Base-by-base conservation (phyloP, 64 coral and sea anemone genomes). In the Porites lutea region DNA sequence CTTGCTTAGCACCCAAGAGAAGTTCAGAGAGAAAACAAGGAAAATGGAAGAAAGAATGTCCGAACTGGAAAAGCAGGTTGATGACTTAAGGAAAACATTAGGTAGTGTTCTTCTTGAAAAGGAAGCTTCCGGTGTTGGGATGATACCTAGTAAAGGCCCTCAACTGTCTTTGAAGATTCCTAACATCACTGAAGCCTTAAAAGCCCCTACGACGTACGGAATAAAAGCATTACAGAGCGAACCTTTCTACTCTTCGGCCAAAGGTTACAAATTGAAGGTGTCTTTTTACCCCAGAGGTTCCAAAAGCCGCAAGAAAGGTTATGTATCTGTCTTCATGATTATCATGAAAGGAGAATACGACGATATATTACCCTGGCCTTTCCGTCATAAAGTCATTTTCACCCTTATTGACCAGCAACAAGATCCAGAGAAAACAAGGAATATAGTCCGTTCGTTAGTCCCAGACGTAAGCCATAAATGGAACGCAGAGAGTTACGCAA, bases 301-400 rank as follows among this genome's bases (percentile, higher is more conserved):
- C 14, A 50, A 47, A 6, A 15, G 44, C 16, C 4, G 13, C 47
- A 75, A 19, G 47, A 48, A 18, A 18, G 48, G 3, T 19, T 50
- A 75, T 50, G 46, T 75, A 2, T 75, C 73, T 6, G 9, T 75
- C 14, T 75, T 19, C 73, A 5, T 75, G 47, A 15, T 75, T 4
- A n/a, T 75, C 13, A 75, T 50, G 73, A 75, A 13, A 75, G 73
- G 73, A 13, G 47, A 75, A 49, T 75, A 75, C 48, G 73, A 75
- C 15, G 73, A 44, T 5, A 52, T 75, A 75, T 19, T 75, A 14
- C 10, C 73, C 4, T 75, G 73, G 45, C 73, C 48, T 6, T 75
- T 75, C 6, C 13, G 7, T 0, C 14, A 43, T 48, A 52, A 43
- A 43, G 73, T 75, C 15, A 5, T 4, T 5, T 52, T 75, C 6